Base-by-base conservation (phyloP, 2,797 vertebrate genomes). In the Anableps anableps region DNA sequence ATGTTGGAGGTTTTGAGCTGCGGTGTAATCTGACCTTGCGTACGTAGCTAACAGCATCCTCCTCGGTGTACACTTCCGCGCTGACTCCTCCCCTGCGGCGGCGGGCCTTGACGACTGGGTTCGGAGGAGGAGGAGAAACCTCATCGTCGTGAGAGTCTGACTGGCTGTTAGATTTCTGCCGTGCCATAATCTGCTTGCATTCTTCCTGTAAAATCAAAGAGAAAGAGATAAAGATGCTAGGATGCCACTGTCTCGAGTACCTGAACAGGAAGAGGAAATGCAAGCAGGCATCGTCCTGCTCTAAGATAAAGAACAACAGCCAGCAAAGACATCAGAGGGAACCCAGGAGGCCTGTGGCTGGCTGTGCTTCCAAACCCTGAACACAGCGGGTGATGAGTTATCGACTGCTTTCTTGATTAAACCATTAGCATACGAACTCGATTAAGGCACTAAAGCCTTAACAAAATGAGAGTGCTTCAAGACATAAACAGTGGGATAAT, bases 1-100 rank as follows among this genome's bases (percentile, higher is more conserved):
- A 36, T 19, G 17, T 78, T 72, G 13, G n/a, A 48, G 23, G 23
- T 36, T 74, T 23, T 50, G 11, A 75, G 19, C 47, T 70, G 8
- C 50, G 55, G 34, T 26, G 55, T 14, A 31, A 34, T 34, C 45
- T 92, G 94, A 99, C 98, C 98, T 99, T 99, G 86, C 98, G 96
- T 79, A 99, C 98, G 0, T 99, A 99, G 88, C 98, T 98, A 86
- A 98, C 98, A 0, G 98, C 98, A n/a, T 99, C 98, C 76, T 99
- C 98, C 85, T 99, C 98, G 0, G 98, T 99, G 93, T 99, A 99
- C 81, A 99, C 98, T 85, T 99, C 98, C 0, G 98, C 98, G 0
- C 98, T 99, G 95, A 99, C 98, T 0, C 98, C 98, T 0, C 98
- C 98, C 10, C 98, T 94, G 85, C 98, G 94, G 82, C 96, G 95